Conservation (phyloP, 37 sponge, comb jelly and placozoan genomes). For the Beroe forskalii region DNA sequence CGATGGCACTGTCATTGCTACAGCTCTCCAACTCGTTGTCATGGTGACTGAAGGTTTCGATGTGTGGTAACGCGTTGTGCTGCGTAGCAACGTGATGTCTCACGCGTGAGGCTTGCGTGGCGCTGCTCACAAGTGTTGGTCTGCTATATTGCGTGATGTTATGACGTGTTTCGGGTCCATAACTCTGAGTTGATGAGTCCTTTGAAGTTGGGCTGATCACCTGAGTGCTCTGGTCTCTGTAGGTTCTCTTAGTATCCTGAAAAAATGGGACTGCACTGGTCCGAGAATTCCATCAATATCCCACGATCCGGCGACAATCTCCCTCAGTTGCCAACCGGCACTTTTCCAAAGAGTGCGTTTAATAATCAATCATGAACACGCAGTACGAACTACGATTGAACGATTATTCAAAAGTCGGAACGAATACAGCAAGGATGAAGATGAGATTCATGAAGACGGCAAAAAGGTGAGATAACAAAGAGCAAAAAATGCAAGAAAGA, state of each 20-base stretch:
- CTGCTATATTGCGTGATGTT: background rate
- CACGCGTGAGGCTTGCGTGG: slow-evolving; percentile 47
- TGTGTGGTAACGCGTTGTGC: background rate
- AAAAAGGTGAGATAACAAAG: no score
- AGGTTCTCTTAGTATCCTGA: background rate
- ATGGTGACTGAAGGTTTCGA: background rate
- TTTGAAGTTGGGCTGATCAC: background rate
- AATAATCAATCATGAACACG: no score
- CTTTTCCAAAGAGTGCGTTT: no score
- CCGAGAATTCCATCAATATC: no score
- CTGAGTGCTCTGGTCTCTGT: background rate
- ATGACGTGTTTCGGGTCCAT: background rate
- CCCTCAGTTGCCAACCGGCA: no score
- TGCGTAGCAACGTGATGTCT: slow-evolving; percentile 36
- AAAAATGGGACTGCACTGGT: background rate
- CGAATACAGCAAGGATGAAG: no score
- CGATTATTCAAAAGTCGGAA: no score
- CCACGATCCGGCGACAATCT: background rate
- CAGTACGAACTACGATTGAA: no score
- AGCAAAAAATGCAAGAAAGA: no score
- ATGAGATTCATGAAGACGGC: no score
- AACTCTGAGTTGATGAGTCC: background rate
- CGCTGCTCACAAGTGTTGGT: background rate
- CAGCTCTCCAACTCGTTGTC: background rate
- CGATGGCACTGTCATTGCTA: slow-evolving; percentile 57